Base-by-base conservation (phyloP, 2,888 invertebrate genomes). In the Tetrapedia diversipes region DNA sequence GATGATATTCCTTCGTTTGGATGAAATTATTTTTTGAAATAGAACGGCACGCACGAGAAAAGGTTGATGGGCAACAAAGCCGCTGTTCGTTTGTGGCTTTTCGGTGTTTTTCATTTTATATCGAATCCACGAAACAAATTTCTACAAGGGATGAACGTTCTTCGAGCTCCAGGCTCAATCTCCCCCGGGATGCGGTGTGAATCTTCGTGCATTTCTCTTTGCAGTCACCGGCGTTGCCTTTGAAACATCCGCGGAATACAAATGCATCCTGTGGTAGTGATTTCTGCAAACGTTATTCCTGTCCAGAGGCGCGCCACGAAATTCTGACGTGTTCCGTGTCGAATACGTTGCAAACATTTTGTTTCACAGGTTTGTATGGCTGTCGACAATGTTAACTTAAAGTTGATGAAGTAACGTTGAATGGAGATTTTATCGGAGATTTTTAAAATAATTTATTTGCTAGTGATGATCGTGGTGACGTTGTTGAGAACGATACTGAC, bases 131-230 rank as follows among this genome's bases (percentile, higher is more conserved):
- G 29, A 47, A 54, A 45, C 2, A 56, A 56, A 65, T 65, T 64
- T 47, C 47, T 39, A 37, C 24, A 54, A 54, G 1, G 16, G 32
- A 22, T 3, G 27, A 54, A 43, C 32, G 54, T 37, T 41, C 24
- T 47, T 22, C 14, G 11, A 29, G 27, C 34, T 16, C 41, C 11
- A 32, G 16, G 34, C 61, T 68, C 61, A 4, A 64, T 65, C 54
- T 65, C 69, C 69, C 41, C 10, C n/a, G 69, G 54, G 69, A 56
- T 64, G 29, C 29, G 11, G 43, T 10, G 65, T 14, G 56, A 70
- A 64, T 64, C 37, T 47, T 47, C 32, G 22, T 16, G 22, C 32
- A 14, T 56, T 70, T 70, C 45, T 49, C 69, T 64, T 45, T 70
- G 45, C 45, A 39, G 43, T 54, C 47, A n/a, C 68, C 39, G 4